A percentile compares a stretch with the other conserved stretches of the same genome.
These are phyloP conservation scores for Hydractinia echinata DNA, from an alignment of 30 jellyfish, hydroid and myxozoan genomes.

Conservation along the genomic window DNA sequence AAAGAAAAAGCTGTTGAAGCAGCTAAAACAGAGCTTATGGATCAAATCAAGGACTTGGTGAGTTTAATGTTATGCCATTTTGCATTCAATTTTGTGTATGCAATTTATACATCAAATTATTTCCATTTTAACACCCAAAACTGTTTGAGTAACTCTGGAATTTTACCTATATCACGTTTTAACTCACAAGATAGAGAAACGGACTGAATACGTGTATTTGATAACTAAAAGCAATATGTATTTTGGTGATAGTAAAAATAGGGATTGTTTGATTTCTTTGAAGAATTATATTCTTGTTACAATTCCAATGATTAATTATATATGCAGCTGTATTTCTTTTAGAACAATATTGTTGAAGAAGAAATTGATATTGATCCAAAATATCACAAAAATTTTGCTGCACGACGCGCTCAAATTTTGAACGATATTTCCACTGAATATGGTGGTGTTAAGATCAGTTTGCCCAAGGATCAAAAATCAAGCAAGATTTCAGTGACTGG, in stretches of 20 bases:
- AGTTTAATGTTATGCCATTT: neutral
- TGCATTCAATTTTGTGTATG: neutral
- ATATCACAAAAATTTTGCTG: conserved; percentile 69
- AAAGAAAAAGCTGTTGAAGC: conserved; percentile 76
- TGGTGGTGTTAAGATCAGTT: conserved; percentile 88
- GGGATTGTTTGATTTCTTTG: neutral
- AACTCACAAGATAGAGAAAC: too few species aligned
- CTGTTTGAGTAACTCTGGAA: neutral
- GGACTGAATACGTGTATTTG: neutral
- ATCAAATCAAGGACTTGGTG: conserved; percentile 75
- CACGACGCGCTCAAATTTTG: conserved; percentile 76
- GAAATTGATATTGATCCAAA: conserved; percentile 75
- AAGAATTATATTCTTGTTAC: neutral
- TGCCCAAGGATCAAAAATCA: conserved; percentile 66
- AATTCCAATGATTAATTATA: neutral
- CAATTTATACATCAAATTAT: neutral
- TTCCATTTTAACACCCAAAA: too few species aligned
- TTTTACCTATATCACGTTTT: too few species aligned
- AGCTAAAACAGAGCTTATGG: conserved; percentile 73
- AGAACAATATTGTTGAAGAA: conserved; percentile 80
- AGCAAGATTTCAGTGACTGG: conserved; percentile 78
- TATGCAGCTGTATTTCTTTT: neutral
- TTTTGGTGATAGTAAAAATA: neutral
- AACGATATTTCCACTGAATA: conserved; percentile 77
- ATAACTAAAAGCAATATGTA: neutral